phyloP scores from a whole-genome alignment of 2,888 invertebrate species.

The Eupelmus urozonus region DNA sequence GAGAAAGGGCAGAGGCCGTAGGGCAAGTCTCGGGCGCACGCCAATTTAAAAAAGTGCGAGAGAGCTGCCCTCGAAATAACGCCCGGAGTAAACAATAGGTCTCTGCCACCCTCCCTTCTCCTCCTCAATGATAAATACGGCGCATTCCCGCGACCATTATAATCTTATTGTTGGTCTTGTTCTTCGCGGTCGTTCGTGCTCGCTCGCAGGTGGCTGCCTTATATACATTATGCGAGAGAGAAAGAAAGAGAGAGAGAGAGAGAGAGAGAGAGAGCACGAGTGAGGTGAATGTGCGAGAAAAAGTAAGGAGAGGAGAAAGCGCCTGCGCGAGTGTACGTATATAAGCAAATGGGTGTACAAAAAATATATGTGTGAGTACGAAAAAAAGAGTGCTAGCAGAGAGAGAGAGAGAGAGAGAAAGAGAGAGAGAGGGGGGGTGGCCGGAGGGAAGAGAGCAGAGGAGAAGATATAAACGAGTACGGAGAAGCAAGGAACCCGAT shows the following conservation, averaged over 20 bases:
- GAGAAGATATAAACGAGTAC: constrained; percentile 74
- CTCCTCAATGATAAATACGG: constrained; percentile 72
- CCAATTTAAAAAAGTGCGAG: constrained; percentile 68
- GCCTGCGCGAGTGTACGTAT: neutral
- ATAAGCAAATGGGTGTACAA: constrained; percentile 53
- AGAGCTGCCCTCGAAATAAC: constrained; percentile 37
- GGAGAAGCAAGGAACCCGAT: constrained; percentile 67
- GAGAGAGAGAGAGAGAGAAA: neutral
- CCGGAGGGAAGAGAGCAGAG: constrained; percentile 53
- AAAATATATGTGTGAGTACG: constrained; percentile 10
- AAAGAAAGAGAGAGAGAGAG: no score
- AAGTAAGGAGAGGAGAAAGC: constrained; percentile 56
- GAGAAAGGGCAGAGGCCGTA: constrained; percentile 59
- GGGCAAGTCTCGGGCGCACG: constrained; percentile 55
- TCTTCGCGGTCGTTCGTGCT: constrained; percentile 60
- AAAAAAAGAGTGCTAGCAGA: neutral
- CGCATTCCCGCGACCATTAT: constrained; percentile 73
- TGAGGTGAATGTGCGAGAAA: constrained; percentile 44
- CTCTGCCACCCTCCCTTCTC: neutral
- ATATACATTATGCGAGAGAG: neutral
- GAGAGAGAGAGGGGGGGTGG: constrained; percentile 25
- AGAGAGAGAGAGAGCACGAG: no score
- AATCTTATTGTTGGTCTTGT: constrained; percentile 74
- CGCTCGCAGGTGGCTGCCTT: neutral
- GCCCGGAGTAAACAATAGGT: constrained; percentile 67